Conservation (phyloP, 2,888 invertebrate species). For the Chrysodeixis includens region DNA sequence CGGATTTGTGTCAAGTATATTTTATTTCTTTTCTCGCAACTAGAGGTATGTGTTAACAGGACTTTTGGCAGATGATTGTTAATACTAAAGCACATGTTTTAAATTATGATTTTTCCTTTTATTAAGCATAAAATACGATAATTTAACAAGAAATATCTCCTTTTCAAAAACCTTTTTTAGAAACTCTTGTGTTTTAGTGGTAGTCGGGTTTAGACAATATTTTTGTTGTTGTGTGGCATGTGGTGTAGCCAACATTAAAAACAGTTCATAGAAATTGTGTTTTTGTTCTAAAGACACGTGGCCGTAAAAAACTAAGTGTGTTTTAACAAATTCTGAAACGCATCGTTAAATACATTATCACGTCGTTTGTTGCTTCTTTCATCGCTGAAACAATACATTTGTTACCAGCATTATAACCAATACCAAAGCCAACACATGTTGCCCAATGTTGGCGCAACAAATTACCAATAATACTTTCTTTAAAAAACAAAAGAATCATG, state of each 20-base stretch:
- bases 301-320: background rate
- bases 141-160: too few relatives aligned
- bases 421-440: constrained; percentile 30
- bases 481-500: constrained; percentile 37
- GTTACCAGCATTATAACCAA: constrained; percentile 35
- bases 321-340: constrained; percentile 12
- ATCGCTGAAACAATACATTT: constrained; percentile 31
- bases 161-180: background rate
- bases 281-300: background rate
- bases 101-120: too few relatives aligned
- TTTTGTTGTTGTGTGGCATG: background rate
- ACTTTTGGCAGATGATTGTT: background rate
- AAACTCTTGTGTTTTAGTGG: background rate
- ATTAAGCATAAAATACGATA: too few relatives aligned
- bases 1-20: background rate
- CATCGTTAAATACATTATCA: constrained; percentile 9
- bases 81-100: background rate
- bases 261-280: background rate
- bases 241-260: background rate
- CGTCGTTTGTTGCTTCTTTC: constrained; percentile 14
- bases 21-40: constrained; percentile 4
- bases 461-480: constrained; percentile 46
- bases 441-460: constrained; percentile 39
- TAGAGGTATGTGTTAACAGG: background rate
- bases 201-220: background rate